Evolutionary conservation across 1,140 invertebrate genomes (phyloP).

Genomic region (Condylostylus longicornis): DNA sequence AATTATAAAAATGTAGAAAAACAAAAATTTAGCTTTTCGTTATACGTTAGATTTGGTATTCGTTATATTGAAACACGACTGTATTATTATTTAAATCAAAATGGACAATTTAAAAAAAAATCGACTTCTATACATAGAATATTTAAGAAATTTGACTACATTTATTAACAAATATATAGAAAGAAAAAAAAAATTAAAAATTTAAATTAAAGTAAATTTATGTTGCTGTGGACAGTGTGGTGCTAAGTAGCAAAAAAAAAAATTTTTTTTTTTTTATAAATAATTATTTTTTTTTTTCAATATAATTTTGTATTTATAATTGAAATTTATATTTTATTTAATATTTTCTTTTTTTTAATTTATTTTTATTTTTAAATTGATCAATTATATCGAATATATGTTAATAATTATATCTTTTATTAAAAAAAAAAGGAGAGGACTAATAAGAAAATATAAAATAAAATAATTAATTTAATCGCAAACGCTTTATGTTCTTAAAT

Average conservation of each 20-base stretch:
- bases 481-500: no score
- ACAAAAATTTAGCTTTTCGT: no score
- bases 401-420: neutral
- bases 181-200: neutral
- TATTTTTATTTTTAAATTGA: neutral
- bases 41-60: no score
- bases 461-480: no score
- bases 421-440: neutral
- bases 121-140: no score
- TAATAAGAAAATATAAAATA: no score
- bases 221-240: neutral
- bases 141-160: no score
- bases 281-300: neutral
- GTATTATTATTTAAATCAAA: neutral
- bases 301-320: neutral
- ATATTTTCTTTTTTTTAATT: neutral
- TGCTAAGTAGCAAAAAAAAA: neutral
- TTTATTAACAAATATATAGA: neutral
- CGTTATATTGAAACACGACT: no score
- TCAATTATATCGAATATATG: neutral
- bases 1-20: no score
- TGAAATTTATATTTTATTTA: neutral
- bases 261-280: neutral
- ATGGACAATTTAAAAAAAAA: no score
- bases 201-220: neutral